Evolutionary conservation across 2,113 vertebrate genomes (phyloP), one percentile per base, ranked within the genome.

Genomic region (Neopipo cinnamomea): DNA sequence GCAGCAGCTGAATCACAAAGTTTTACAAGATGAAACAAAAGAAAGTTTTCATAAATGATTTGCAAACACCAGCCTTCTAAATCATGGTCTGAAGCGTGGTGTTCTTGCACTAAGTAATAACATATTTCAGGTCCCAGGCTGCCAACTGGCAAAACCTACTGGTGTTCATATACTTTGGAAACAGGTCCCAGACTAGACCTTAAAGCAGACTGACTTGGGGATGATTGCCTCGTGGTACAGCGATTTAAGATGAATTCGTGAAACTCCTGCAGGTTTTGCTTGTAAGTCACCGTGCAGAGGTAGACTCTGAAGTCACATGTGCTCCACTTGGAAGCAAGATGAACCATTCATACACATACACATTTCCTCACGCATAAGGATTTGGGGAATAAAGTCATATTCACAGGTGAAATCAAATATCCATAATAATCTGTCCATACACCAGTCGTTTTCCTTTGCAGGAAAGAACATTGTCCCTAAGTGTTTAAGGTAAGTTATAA

Each of bases 131-230:
- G 47, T 74, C 95, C 83, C 72, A 50, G 28, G 75, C 82, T 94
- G 96, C 93, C 92, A 91, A 90, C 78, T 94, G 88, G 92, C 88
- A 91, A 93, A 92, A 61, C 52, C 65, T 65, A 23, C 68, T 59
- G 47, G 35, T 91, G 90, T 84, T 85, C 95, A 75, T 77, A 77
- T 41, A 52, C 61, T 84, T 75, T 81, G 83, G 88, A 94, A 92
- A 72, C 72, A 71, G 82, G 30, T 85, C 90, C 85, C 82, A 81
- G 90, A 56, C 90, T 31, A 77, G 72, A 39, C 52, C 88, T 92
- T 78, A 58, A 47, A 23, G 76, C 92, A 92, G 88, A n/a, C 35
- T 22, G 79, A 63, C 49, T 92, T 33, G 55, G 30, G 33, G 79
- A 71, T 35, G 52, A 46, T 20, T 90, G 76, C 65, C 52, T 91